phyloP scores from a whole-genome alignment of 1,140 invertebrate species.

The Tenebrio molitor region DNA sequence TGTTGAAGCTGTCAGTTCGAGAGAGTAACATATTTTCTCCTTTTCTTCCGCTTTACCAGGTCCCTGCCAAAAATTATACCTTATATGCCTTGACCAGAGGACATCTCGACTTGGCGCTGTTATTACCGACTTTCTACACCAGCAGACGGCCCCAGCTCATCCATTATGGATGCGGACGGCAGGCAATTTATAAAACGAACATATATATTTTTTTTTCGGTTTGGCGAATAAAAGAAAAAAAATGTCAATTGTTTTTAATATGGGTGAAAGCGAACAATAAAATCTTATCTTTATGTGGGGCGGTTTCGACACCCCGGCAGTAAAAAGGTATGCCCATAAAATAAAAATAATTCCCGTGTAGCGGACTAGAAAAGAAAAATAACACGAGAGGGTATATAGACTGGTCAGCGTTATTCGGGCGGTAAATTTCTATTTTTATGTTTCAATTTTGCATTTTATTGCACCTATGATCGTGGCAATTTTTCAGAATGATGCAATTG shows the following conservation, averaged over 20 bases:
- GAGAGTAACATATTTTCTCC: conserved; percentile 62
- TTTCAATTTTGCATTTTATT: conserved; percentile 59
- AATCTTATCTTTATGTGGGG: conserved; percentile 38
- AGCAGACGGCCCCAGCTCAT: conserved; percentile 51
- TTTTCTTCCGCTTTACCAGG: conserved; percentile 56
- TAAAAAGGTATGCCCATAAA: conserved; percentile 29
- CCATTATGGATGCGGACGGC: conserved; percentile 58
- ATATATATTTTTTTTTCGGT: conserved; percentile 54
- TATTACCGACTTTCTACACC: conserved; percentile 49
- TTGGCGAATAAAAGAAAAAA: conserved; percentile 36
- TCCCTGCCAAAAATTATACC: conserved; percentile 61
- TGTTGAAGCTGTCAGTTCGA: conserved; percentile 53
- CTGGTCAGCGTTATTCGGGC: conserved; percentile 53
- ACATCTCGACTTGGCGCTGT: conserved; percentile 51
- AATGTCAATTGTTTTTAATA: conserved; percentile 18
- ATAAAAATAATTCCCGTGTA: conserved; percentile 49
- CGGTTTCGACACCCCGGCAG: conserved; percentile 3
- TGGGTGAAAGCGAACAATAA: conserved; percentile 27
- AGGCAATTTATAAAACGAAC: conserved; percentile 51
- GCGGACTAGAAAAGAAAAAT: conserved; percentile 11
- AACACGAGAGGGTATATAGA: conserved; percentile 16
- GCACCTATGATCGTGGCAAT: conserved; percentile 57
- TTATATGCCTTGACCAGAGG: conserved; percentile 58
- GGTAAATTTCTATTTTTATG: conserved; percentile 59
- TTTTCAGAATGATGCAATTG: conserved; percentile 54